Conservation (phyloP, 2,113 vertebrate genomes). For the Lontra canadensis region DNA sequence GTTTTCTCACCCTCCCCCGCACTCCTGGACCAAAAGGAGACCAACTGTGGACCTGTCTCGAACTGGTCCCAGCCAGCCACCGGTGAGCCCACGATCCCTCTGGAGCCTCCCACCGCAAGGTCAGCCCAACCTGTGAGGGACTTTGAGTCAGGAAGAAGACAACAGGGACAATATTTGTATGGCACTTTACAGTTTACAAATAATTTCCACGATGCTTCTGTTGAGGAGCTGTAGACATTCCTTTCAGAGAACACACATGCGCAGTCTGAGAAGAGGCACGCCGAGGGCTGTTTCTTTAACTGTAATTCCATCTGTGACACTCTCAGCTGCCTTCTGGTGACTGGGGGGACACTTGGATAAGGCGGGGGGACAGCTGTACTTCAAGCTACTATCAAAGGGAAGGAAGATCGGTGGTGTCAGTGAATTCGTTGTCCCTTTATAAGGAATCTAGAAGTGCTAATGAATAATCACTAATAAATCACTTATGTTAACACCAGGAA, state of each 20-base stretch:
- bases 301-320: background rate
- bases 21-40: background rate
- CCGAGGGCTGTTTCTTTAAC: background rate
- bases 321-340: background rate
- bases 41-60: rapidly evolving
- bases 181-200: background rate
- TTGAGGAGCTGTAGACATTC: background rate
- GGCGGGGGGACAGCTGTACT: background rate
- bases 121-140: background rate
- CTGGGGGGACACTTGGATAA: background rate
- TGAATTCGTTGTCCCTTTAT: background rate
- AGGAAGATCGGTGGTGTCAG: background rate
- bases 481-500: background rate
- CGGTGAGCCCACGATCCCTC: background rate
- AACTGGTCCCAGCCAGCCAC: background rate
- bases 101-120: background rate
- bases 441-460: background rate
- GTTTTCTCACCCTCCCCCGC: background rate
- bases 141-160: background rate
- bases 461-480: background rate
- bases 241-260: background rate
- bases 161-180: background rate
- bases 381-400: background rate
- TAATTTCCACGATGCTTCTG: background rate
- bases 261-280: background rate